Percentiles rank a stretch among this genome's conserved stretches.
phyloP scores from a whole-genome alignment of 2,113 vertebrate genomes.

The Delphinus delphis region DNA sequence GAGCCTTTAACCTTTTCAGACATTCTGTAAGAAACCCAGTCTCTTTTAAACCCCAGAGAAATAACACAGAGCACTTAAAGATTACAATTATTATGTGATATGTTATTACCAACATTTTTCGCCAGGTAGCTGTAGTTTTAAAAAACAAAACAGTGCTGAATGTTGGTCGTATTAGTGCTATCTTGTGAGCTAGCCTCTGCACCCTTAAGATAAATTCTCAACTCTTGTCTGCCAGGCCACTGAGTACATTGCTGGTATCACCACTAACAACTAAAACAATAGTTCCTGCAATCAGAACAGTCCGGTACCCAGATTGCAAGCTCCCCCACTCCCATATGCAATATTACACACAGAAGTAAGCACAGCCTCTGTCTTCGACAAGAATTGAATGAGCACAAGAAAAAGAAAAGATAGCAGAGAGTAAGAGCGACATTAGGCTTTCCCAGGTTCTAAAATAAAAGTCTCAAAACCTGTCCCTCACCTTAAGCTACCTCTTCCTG shows the following conservation, averaged over 20 bases:
- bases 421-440: background rate
- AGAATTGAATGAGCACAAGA: background rate
- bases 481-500: background rate
- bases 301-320: background rate
- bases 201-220: background rate
- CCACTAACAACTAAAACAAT: background rate
- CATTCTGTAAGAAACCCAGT: conserved; percentile 37
- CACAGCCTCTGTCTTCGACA: background rate
- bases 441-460: background rate
- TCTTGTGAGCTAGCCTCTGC: background rate
- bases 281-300: background rate
- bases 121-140: background rate
- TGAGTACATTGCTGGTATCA: background rate
- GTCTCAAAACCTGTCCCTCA: background rate
- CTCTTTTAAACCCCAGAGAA: conserved; percentile 20
- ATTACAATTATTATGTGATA: background rate
- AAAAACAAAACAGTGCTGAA: background rate
- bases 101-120: conserved; percentile 1
- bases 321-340: accelerated
- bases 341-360: background rate
- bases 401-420: background rate
- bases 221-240: background rate
- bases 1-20: background rate
- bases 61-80: conserved; percentile 6
- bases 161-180: background rate